Conservation (phyloP, 2,797 vertebrate species). For the Peromyscus attwateri region DNA sequence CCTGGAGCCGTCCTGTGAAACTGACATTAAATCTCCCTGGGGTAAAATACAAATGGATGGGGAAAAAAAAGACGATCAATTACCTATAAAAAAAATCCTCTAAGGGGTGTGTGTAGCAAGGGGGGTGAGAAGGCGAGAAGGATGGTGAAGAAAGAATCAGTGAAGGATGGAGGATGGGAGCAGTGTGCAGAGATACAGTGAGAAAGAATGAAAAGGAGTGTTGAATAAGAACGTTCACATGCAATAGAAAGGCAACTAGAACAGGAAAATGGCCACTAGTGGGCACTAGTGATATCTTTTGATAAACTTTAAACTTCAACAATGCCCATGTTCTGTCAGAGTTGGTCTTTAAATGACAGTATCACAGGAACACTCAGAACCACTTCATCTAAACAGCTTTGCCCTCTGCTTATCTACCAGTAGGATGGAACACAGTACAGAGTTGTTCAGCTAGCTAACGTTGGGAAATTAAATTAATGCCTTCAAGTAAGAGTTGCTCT, state of each 20-base stretch:
- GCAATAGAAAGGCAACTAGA: neutral
- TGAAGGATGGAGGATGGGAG: neutral
- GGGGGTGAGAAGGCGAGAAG: neutral
- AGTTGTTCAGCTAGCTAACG: slow-evolving; percentile 38
- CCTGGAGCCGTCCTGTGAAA: neutral
- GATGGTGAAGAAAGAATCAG: neutral
- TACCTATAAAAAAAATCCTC: neutral
- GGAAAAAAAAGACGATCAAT: neutral
- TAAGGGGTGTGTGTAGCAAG: neutral
- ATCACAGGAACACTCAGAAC: neutral
- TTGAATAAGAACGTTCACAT: neutral
- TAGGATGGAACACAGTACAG: slow-evolving; percentile 35
- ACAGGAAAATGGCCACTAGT: neutral
- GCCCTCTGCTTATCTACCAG: slow-evolving; percentile 18
- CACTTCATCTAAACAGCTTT: slow-evolving; percentile 45
- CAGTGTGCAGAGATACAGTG: neutral
- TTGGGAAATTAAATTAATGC: slow-evolving; percentile 62
- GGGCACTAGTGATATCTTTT: neutral
- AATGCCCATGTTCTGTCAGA: neutral
- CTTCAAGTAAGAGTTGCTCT: slow-evolving; percentile 61
- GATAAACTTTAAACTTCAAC: neutral
- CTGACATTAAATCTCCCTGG: neutral
- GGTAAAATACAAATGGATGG: neutral
- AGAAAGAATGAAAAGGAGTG: neutral
- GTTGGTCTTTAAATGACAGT: slow-evolving; percentile 27